Base-by-base conservation (phyloP, 2,888 invertebrate species). In the Noctuana brunneofusca region DNA sequence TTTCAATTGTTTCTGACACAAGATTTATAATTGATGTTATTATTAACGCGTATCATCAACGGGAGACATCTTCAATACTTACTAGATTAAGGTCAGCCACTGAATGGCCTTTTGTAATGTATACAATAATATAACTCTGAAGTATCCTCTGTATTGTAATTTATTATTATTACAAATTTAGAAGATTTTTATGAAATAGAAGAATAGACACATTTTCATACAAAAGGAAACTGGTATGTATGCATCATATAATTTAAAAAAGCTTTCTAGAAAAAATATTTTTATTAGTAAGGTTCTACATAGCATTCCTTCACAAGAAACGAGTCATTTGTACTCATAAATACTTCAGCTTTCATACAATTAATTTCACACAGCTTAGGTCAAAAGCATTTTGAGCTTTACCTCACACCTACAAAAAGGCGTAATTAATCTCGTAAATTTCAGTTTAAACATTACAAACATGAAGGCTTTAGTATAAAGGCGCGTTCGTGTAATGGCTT, bases 401-500 rank as follows among this genome's bases (percentile, higher is more conserved):
- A 48, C 43, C 16, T 30, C 24, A 16, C 27, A 30, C 27, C 20
- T 20, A 43, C 38, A 52, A 53, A 50, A 59, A 50, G 41, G 52
- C 58, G 35, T 41, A 24, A 58, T 52, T 52, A 58, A 30, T 52
- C 50, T 58, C 24, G 41, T 58, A 38, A 58, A 58, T 52, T 50
- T 52, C 43, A 18, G 52, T 38, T 41, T 52, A 18, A 52, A 52
- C 27, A 52, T 52, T 43, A 58, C 43, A 18, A 58, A 58, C 49
- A 48, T 41, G 43, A 53, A 52, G 22, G 14, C 52, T 43, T 52
- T 46, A 27, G 30, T 43, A 46, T 53, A 4, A 20, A 53, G 18
- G 27, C 27, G 53, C n/a, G 52, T 59, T 59, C 58, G 50, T 52
- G 52, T 52, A 43, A 59, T 50, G 53, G 32, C 59, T 53, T 46